phyloP scores from a whole-genome alignment of 2,113 vertebrate genomes.

The Macrotus californicus region DNA sequence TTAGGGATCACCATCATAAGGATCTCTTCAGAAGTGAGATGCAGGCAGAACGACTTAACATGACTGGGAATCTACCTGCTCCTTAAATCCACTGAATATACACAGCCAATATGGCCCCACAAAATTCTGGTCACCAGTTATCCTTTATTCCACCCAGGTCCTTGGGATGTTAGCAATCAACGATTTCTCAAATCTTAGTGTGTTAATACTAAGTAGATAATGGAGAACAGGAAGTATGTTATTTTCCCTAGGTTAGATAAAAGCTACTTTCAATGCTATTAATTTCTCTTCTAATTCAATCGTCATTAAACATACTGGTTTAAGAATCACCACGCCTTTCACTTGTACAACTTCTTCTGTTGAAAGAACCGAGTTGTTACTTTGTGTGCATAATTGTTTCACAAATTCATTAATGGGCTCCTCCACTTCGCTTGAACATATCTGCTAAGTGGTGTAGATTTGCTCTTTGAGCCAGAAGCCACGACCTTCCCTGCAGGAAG shows the following conservation, averaged over 20 bases:
- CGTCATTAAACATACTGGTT: neutral
- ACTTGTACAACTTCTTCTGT: neutral
- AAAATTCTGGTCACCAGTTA: neutral
- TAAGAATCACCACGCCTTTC: neutral
- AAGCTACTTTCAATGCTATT: neutral
- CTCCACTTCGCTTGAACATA: neutral
- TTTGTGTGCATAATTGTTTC: neutral
- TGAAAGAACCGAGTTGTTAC: neutral
- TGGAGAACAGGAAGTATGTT: neutral
- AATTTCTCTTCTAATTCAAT: constrained; percentile 6
- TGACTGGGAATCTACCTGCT: neutral
- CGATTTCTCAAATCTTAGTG: neutral
- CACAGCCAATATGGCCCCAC: neutral
- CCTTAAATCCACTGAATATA: neutral
- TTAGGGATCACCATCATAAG: neutral
- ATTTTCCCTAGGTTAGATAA: neutral
- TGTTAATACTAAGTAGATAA: neutral
- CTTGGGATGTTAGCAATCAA: too few relatives aligned
- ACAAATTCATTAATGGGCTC: neutral
- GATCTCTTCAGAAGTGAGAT: constrained; percentile 1
- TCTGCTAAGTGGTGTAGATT: neutral
- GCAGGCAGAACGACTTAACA: neutral
- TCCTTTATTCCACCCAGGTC: neutral
- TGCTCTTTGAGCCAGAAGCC: neutral
- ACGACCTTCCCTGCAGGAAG: neutral